These are phyloP conservation scores for Drosophila bipectinata DNA, from an alignment of 1,140 invertebrate species.

Conservation along the genomic window DNA sequence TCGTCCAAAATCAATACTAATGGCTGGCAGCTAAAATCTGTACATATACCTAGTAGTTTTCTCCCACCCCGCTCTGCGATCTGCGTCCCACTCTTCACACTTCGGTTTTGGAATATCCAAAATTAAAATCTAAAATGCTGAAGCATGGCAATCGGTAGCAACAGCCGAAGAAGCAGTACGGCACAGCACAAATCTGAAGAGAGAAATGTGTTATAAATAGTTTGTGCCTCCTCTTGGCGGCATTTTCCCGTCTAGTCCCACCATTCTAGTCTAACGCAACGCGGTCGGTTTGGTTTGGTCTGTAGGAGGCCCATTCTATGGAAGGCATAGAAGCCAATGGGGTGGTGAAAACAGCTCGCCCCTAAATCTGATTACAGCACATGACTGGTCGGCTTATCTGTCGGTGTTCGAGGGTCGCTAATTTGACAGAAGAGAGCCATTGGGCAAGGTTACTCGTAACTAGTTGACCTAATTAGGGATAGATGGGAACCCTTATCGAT, in stretches of 20 bases:
- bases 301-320: constrained; percentile 15
- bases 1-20: constrained; percentile 13
- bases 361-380: constrained; percentile 21
- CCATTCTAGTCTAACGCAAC: neutral
- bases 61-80: neutral
- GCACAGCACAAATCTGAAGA: constrained; percentile 25
- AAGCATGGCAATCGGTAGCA: constrained; percentile 24
- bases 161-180: constrained; percentile 11
- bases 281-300: neutral
- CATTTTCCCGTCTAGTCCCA: constrained; percentile 3
- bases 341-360: constrained; percentile 2
- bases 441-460: neutral
- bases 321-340: neutral
- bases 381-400: constrained; percentile 18
- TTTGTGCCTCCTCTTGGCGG: constrained; percentile 52
- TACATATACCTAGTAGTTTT: neutral
- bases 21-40: neutral
- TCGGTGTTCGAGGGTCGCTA: neutral
- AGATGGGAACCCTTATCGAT: neutral
- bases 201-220: constrained; percentile 75
- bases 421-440: neutral
- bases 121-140: constrained; percentile 47
- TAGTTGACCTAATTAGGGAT: constrained; percentile 12
- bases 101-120: constrained; percentile 59
- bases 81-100: neutral